A percentile compares a stretch with the other conserved stretches of the same genome.
phyloP scores from a whole-genome alignment of 2,888 invertebrate species.

The Oligia strigilis region DNA sequence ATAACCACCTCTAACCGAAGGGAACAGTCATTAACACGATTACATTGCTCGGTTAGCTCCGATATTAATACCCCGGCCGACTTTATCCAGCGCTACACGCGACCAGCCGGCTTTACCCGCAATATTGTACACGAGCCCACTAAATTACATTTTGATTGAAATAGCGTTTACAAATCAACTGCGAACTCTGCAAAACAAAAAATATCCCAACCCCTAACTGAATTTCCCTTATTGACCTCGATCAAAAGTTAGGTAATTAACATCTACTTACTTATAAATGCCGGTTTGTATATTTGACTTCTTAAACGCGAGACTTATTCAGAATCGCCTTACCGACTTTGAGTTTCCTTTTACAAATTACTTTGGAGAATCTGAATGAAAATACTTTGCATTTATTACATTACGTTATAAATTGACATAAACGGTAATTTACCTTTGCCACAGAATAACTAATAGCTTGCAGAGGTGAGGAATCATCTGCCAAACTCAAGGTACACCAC shows the following conservation, averaged over 20 bases:
- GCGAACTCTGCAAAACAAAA: conserved; percentile 39
- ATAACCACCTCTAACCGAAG: conserved; percentile 63
- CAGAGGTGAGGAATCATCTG: not conserved
- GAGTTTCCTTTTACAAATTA: conserved; percentile 52
- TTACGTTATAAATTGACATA: conserved; percentile 19
- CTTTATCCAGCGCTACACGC: conserved; percentile 33
- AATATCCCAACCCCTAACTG: conserved; percentile 19
- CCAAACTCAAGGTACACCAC: not conserved
- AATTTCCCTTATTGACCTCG: conserved; percentile 47
- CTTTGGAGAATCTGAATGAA: conserved; percentile 37
- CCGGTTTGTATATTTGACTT: conserved; percentile 49
- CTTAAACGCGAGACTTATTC: conserved; percentile 46
- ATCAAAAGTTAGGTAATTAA: conserved; percentile 59
- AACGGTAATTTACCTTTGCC: not conserved
- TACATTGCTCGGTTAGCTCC: conserved; percentile 55
- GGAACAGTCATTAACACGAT: conserved; percentile 64
- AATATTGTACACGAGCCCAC: conserved; percentile 25
- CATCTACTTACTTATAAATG: conserved; percentile 57
- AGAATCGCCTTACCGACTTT: conserved; percentile 38
- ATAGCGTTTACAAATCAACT: conserved; percentile 40
- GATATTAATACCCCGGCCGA: conserved; percentile 39
- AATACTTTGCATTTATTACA: conserved; percentile 58
- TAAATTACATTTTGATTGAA: conserved; percentile 56
- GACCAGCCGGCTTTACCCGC: conserved; percentile 28
- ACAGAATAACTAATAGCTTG: no score